Percentiles rank a stretch among this genome's conserved stretches.
Conservation (phyloP, 2,888 invertebrate genomes). For the Bhutanitis thaidina region DNA sequence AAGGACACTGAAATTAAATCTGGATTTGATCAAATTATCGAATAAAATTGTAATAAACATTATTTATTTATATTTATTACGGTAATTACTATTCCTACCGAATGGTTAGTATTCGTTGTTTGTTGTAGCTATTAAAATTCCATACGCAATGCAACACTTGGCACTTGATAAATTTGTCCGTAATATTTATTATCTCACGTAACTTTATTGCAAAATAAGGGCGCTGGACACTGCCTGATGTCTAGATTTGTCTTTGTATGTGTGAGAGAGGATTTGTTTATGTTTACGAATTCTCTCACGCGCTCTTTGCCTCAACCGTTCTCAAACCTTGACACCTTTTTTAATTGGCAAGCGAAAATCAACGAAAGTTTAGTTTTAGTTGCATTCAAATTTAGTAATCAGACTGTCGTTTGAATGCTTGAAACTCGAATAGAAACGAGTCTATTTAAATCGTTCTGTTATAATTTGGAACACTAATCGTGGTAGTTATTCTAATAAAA, state of each 20-base stretch:
- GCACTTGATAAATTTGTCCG: slow-evolving; percentile 36
- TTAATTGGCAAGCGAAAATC: slow-evolving; percentile 41
- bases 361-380: slow-evolving; percentile 25
- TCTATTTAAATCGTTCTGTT: too few species aligned
- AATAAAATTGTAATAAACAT: too few species aligned
- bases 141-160: slow-evolving; percentile 22
- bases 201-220: slow-evolving; percentile 39
- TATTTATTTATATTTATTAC: too few species aligned
- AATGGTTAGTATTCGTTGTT: slow-evolving; percentile 27
- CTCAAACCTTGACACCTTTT: slow-evolving; percentile 55
- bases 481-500: too few species aligned
- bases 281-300: slow-evolving; percentile 54
- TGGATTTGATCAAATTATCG: too few species aligned
- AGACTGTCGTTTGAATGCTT: background rate
- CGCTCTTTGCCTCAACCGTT: slow-evolving; percentile 41
- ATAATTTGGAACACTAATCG: too few species aligned
- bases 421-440: background rate
- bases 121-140: slow-evolving; percentile 35
- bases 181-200: slow-evolving; percentile 30
- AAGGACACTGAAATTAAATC: too few species aligned
- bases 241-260: slow-evolving; percentile 6
- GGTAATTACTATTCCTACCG: too few species aligned
- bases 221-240: slow-evolving; percentile 25
- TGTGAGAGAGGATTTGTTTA: slow-evolving; percentile 23
- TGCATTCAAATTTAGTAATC: background rate